Evolutionary conservation across 2,888 invertebrate species (phyloP).

Genomic region (Diploptera punctata): DNA sequence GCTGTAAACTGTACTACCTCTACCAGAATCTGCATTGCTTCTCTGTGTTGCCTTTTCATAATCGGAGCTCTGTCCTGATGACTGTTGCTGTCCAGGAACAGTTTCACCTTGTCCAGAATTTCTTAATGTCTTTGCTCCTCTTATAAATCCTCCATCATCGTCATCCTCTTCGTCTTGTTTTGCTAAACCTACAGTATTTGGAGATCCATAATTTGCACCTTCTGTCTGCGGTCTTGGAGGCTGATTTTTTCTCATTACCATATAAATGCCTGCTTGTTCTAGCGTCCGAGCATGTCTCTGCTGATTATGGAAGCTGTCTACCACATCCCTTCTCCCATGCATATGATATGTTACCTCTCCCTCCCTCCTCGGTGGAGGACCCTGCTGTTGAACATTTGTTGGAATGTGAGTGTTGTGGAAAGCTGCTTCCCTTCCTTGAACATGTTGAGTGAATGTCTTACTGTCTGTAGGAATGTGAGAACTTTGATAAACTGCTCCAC

Average conservation of each 20-base stretch:
- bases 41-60: constrained; percentile 73
- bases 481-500: not conserved
- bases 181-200: not conserved
- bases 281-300: constrained; percentile 35
- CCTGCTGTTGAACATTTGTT: not conserved
- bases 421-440: constrained; percentile 45
- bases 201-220: not conserved
- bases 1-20: constrained; percentile 82
- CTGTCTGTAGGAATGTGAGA: constrained; percentile 28
- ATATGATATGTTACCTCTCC: no score
- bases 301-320: not conserved
- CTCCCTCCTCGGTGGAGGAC: no score
- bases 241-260: constrained; percentile 39
- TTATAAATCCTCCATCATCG: constrained; percentile 67
- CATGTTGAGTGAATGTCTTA: no score
- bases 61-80: constrained; percentile 56
- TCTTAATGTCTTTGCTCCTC: constrained; percentile 39
- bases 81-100: constrained; percentile 19
- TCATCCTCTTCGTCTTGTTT: constrained; percentile 59
- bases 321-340: not conserved
- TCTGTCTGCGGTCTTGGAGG: not conserved
- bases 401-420: not conserved
- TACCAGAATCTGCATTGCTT: constrained; percentile 74
- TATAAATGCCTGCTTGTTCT: constrained; percentile 42
- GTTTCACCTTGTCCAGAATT: no score